Percentiles rank a stretch among this genome's conserved stretches.
These are phyloP conservation scores for Mamestra configurata DNA, from an alignment of 1,140 invertebrate genomes.

Conservation along the genomic window DNA sequence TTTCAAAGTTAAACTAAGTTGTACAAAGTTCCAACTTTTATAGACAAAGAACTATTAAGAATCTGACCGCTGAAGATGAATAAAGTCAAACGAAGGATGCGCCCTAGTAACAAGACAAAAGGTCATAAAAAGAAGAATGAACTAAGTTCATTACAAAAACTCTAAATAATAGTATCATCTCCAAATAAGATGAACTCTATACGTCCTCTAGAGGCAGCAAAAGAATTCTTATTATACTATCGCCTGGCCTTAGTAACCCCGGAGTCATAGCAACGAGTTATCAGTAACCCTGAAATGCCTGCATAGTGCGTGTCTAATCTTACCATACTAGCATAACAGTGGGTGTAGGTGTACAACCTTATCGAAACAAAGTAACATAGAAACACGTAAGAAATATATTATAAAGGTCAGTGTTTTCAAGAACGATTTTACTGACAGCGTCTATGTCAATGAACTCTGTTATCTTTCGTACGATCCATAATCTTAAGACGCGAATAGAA, in stretches of 20 bases:
- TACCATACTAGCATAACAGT: background rate
- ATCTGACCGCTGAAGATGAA: background rate
- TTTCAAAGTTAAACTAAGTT: too few species aligned
- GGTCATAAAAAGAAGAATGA: background rate
- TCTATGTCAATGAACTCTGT: conserved; percentile 37
- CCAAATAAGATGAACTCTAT: background rate
- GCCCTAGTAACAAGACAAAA: background rate
- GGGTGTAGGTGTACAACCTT: background rate
- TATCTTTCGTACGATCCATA: conserved; percentile 36
- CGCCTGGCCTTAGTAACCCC: conserved; percentile 20
- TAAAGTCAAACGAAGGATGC: background rate
- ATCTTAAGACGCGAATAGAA: background rate
- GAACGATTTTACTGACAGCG: conserved; percentile 2
- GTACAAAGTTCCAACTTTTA: background rate
- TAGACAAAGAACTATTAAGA: background rate
- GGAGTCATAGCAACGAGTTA: conserved; percentile 38
- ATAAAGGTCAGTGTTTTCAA: conserved; percentile 35
- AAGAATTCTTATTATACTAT: conserved; percentile 26
- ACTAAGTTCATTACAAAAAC: background rate
- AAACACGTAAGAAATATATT: conserved; percentile 15
- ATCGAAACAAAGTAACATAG: conserved; percentile 31
- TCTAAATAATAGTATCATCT: background rate
- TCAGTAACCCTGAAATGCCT: conserved; percentile 37
- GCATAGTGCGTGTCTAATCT: conserved; percentile 26
- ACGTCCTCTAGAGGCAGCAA: background rate